Percentiles rank a stretch among this genome's conserved stretches.
These are phyloP conservation scores for Setipinna tenuifilis DNA, from an alignment of 2,797 vertebrate genomes.

Conservation along the genomic window DNA sequence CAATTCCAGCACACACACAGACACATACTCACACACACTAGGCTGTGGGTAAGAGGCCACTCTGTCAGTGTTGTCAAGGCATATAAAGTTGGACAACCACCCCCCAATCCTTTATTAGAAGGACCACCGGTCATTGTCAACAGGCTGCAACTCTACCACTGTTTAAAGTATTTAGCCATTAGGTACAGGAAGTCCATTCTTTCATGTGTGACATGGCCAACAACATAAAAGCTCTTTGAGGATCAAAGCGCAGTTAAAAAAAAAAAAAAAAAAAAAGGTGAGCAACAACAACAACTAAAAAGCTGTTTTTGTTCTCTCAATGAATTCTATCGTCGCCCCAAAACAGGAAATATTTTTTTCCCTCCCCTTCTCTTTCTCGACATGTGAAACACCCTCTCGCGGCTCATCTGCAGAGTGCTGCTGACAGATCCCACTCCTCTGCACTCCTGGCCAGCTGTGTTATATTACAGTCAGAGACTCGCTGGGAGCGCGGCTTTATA, in stretches of 20 bases:
- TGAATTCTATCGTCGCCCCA: slow-evolving; percentile 62
- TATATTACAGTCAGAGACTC: slow-evolving; percentile 59
- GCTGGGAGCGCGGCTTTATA: slow-evolving; percentile 54
- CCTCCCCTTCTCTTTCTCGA: background rate
- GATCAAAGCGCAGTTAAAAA: slow-evolving; percentile 62
- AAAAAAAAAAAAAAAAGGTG: slow-evolving; percentile 45
- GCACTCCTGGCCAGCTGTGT: slow-evolving; percentile 56
- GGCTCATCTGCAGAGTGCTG: slow-evolving; percentile 52
- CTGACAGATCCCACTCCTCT: slow-evolving; percentile 53
- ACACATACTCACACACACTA: background rate
- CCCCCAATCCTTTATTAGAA: background rate
- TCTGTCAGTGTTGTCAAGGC: background rate
- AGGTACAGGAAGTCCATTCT: slow-evolving; percentile 42
- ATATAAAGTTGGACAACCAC: too few species aligned
- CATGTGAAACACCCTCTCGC: slow-evolving; percentile 43
- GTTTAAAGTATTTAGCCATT: slow-evolving; percentile 56
- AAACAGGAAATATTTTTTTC: slow-evolving; percentile 56
- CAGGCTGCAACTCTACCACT: slow-evolving; percentile 55
- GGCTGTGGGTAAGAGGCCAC: slow-evolving; percentile 27
- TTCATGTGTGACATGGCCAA: slow-evolving; percentile 48
- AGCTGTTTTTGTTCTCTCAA: slow-evolving; percentile 57
- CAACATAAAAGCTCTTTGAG: slow-evolving; percentile 62
- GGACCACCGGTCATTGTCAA: slow-evolving; percentile 36
- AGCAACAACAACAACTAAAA: slow-evolving; percentile 42
- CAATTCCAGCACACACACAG: background rate